Percentiles rank a stretch among this genome's conserved stretches.
Evolutionary conservation across 1,140 invertebrate genomes (phyloP).

Genomic region (Theocolax elegans): DNA sequence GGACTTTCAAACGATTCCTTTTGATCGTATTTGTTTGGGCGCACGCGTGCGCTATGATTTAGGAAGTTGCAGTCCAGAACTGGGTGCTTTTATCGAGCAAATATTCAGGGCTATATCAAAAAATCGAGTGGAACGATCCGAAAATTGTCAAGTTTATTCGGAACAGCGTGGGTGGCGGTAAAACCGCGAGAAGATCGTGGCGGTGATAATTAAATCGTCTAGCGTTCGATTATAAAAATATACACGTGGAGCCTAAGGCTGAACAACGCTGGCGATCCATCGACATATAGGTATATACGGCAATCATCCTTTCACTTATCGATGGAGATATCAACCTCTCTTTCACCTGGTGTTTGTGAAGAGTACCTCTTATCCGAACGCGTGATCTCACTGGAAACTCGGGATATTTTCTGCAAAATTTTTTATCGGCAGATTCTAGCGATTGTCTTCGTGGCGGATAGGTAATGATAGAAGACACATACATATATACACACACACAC

Average conservation of each 20-base stretch:
- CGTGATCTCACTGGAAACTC: constrained; percentile 14
- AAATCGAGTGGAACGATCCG: neutral
- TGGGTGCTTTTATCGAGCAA: neutral
- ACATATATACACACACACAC: too few relatives aligned
- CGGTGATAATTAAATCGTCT: too few relatives aligned
- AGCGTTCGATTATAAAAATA: too few relatives aligned
- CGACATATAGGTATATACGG: neutral
- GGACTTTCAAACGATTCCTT: too few relatives aligned
- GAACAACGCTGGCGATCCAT: constrained; percentile 36
- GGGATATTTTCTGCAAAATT: neutral
- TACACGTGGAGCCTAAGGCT: constrained; percentile 12
- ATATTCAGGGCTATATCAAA: neutral
- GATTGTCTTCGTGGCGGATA: too few relatives aligned
- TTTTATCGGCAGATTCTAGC: neutral
- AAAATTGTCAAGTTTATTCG: too few relatives aligned
- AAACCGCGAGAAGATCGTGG: too few relatives aligned
- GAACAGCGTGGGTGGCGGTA: too few relatives aligned
- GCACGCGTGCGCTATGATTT: too few relatives aligned
- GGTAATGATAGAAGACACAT: constrained; percentile 7
- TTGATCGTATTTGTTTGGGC: neutral
- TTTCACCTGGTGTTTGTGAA: neutral
- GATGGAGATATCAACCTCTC: constrained; percentile 20
- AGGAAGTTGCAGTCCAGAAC: too few relatives aligned
- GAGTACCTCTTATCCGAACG: constrained; percentile 20
- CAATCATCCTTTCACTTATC: constrained; percentile 40